Conservation (phyloP, 2,113 vertebrate genomes). For the Dolichotis patagonum region DNA sequence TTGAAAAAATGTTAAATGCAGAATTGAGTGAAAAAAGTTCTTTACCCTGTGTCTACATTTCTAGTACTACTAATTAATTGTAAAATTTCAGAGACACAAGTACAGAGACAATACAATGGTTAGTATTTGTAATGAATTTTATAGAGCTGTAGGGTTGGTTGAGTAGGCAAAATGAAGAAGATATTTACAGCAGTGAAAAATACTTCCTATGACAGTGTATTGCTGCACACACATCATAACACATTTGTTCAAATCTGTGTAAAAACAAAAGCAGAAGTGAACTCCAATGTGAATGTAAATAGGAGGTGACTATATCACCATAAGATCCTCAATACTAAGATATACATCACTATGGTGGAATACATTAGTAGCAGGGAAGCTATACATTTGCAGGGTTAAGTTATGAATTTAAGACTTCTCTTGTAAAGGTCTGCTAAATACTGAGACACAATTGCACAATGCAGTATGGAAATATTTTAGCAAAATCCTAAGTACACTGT, state of each 20-base stretch:
- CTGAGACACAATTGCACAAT: not conserved
- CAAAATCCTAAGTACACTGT: not conserved
- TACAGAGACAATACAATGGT: not conserved
- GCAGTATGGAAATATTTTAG: not conserved
- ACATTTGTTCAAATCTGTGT: not conserved
- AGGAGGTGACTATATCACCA: no score
- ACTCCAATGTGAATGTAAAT: not conserved
- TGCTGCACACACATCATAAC: not conserved
- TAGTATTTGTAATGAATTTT: not conserved
- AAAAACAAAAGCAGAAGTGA: not conserved
- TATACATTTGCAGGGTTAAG: not conserved
- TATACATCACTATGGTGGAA: accelerated
- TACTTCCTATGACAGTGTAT: not conserved
- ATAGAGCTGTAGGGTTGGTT: accelerated
- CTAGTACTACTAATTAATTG: not conserved
- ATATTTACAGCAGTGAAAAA: not conserved
- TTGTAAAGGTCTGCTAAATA: no score
- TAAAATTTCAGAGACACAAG: not conserved
- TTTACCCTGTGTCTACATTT: not conserved
- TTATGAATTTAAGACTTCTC: no score
- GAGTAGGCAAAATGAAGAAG: not conserved
- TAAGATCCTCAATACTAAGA: no score
- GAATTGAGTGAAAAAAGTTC: not conserved
- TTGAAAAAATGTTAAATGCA: constrained; percentile 3
- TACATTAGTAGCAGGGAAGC: not conserved